Conservation (phyloP, 2,113 vertebrate genomes). For the Cephalopterus ornatus region DNA sequence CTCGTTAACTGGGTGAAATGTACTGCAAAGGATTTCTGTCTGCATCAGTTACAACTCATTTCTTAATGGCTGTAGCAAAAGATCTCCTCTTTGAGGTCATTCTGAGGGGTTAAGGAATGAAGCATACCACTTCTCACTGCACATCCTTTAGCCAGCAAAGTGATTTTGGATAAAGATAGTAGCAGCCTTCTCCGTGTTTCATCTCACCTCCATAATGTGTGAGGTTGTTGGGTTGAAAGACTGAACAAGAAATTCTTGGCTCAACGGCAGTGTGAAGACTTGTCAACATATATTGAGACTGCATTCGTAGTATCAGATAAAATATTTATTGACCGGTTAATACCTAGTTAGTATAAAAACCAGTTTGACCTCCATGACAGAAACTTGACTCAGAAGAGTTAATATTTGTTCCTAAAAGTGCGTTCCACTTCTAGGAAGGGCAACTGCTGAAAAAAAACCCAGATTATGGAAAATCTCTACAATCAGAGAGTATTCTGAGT, state of each 20-base stretch:
- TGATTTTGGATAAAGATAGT: not conserved
- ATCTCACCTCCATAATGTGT: not conserved
- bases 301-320: not conserved
- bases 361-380: not conserved
- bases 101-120: not conserved
- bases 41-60: not conserved
- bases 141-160: not conserved
- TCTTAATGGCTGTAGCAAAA: not conserved
- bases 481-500: not conserved
- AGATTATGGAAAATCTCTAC: not conserved
- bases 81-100: not conserved
- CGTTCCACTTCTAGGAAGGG: not conserved
- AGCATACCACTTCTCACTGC: not conserved
- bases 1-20: fast-evolving
- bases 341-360: not conserved
- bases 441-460: not conserved
- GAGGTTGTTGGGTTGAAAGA: not conserved
- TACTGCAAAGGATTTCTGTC: not conserved
- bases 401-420: not conserved
- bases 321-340: not conserved
- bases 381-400: not conserved
- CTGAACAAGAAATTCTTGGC: not conserved
- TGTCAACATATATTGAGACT: not conserved
- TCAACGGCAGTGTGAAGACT: not conserved
- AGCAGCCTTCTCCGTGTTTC: not conserved